These are phyloP conservation scores for Balearica regulorum DNA, from an alignment of 2,797 vertebrate species.

Conservation along the genomic window DNA sequence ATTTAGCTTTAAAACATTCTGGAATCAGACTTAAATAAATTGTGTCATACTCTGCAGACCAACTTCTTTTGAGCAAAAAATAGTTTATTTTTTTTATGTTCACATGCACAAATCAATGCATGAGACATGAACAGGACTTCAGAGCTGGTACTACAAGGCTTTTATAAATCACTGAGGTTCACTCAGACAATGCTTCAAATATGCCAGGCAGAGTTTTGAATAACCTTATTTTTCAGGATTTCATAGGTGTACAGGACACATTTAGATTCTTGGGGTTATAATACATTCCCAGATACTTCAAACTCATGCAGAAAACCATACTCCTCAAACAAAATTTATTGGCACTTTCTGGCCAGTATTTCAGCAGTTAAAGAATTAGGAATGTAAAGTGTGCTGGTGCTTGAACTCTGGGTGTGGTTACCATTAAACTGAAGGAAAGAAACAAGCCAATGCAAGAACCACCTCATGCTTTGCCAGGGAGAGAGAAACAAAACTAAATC, in stretches of 20 bases:
- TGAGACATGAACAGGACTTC: neutral
- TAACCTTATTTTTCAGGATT: neutral
- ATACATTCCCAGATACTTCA: neutral
- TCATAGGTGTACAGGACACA: neutral
- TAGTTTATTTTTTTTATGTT: neutral
- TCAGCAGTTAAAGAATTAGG: neutral
- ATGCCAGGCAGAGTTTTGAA: neutral
- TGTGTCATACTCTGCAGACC: neutral
- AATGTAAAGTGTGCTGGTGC: neutral
- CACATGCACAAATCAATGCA: neutral
- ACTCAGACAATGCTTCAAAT: neutral
- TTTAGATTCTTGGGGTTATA: neutral
- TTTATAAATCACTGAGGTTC: neutral
- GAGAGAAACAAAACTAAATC: neutral
- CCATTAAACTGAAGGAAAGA: neutral
- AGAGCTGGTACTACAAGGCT: neutral
- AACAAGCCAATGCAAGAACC: constrained; percentile 15
- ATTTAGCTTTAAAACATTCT: neutral
- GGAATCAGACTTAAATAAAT: neutral
- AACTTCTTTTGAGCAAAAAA: neutral
- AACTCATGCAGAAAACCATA: neutral
- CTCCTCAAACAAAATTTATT: neutral
- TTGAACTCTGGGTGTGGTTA: constrained; percentile 5
- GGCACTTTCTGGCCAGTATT: neutral
- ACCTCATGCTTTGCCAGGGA: neutral